Conservation (phyloP, 2,888 invertebrate genomes). For the Dryadula phaetusa region DNA sequence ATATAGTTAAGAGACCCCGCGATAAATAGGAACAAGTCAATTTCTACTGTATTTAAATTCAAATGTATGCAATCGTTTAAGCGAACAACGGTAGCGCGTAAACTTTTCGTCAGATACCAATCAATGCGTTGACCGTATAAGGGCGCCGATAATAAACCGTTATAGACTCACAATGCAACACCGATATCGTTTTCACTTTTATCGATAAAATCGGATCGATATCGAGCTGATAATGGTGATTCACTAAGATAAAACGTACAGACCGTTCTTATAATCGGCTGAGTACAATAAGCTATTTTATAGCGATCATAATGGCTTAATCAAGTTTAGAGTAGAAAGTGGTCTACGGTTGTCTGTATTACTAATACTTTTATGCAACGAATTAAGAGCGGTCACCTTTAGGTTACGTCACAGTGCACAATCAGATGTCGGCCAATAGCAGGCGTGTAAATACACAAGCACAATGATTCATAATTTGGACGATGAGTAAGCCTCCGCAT, state of each 20-base stretch:
- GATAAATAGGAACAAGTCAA: slow-evolving; percentile 41
- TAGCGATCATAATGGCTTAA: slow-evolving; percentile 68
- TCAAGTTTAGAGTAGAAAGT: slow-evolving; percentile 73
- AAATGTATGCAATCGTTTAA: slow-evolving; percentile 45
- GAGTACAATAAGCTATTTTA: slow-evolving; percentile 71
- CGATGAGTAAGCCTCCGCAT: slow-evolving; percentile 46
- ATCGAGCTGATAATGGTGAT: slow-evolving; percentile 61
- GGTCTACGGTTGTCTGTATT: slow-evolving; percentile 52
- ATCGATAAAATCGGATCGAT: slow-evolving; percentile 71
- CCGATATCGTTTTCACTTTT: slow-evolving; percentile 67
- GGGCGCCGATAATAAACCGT: slow-evolving; percentile 51
- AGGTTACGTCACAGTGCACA: slow-evolving; percentile 47
- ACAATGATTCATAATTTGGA: slow-evolving; percentile 46
- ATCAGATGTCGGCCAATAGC: slow-evolving; percentile 43
- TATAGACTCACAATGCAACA: slow-evolving; percentile 54
- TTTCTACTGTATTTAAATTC: slow-evolving; percentile 38
- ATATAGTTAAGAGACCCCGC: slow-evolving; percentile 24
- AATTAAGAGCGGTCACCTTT: slow-evolving; percentile 53
- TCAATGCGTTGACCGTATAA: slow-evolving; percentile 51
- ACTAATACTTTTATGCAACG: slow-evolving; percentile 61
- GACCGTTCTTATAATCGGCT: slow-evolving; percentile 57
- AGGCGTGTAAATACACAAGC: slow-evolving; percentile 25
- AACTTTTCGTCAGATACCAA: slow-evolving; percentile 50
- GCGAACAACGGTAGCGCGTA: slow-evolving; percentile 51
- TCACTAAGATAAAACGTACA: slow-evolving; percentile 62